A percentile compares a stretch with the other conserved stretches of the same genome.
Evolutionary conservation across 2,113 vertebrate genomes (phyloP).

Genomic region (Rutilus rutilus): DNA sequence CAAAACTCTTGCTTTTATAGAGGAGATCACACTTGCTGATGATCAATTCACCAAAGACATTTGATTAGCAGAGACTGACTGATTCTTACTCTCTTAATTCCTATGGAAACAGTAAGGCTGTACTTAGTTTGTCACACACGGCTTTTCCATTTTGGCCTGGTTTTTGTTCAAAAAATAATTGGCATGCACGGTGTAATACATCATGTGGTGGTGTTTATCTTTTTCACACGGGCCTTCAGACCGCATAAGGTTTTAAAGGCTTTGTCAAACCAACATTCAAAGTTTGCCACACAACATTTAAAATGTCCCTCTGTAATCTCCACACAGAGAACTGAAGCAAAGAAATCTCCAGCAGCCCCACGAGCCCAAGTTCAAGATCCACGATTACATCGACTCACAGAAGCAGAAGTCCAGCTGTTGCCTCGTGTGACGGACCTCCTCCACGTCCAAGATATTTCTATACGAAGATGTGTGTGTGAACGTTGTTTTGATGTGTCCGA

Average conservation of each 20-base stretch:
- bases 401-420: slow-evolving; percentile 90
- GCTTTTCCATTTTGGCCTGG: too few species aligned
- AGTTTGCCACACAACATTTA: not conserved
- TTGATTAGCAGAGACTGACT: too few species aligned
- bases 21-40: too few species aligned
- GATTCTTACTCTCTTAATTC: too few species aligned
- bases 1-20: too few species aligned
- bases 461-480: slow-evolving; percentile 9
- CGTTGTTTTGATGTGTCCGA: slow-evolving; percentile 17
- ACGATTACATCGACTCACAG: slow-evolving; percentile 90
- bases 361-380: slow-evolving; percentile 92
- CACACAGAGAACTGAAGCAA: slow-evolving; percentile 89
- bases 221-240: too few species aligned
- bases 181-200: too few species aligned
- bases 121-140: too few species aligned
- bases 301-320: not conserved
- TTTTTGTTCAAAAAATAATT: too few species aligned
- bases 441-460: not conserved
- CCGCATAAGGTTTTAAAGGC: not conserved
- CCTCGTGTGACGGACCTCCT: slow-evolving; percentile 70
- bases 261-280: not conserved
- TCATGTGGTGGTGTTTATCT: too few species aligned
- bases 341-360: slow-evolving; percentile 74
- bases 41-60: too few species aligned
- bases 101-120: too few species aligned